phyloP scores from a whole-genome alignment of 1,140 invertebrate genomes.

The Druon quercuslanigerum region DNA sequence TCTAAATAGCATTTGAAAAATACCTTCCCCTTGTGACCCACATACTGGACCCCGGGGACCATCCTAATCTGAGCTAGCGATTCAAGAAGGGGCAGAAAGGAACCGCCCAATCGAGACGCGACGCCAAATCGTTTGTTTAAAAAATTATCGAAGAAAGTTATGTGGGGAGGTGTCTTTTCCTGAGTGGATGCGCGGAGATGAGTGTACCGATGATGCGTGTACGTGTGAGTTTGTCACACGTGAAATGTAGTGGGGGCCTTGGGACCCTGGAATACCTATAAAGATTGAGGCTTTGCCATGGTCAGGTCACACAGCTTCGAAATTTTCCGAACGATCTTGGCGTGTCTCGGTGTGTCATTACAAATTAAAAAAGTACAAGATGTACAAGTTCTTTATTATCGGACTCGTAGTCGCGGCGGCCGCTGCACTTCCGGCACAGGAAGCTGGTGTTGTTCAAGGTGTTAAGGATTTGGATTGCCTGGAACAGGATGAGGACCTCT shows the following conservation, averaged over 20 bases:
- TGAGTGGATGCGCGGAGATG: conserved; percentile 40
- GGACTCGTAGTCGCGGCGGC: conserved; percentile 62
- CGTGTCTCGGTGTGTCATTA: conserved; percentile 31
- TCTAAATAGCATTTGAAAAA: conserved; percentile 22
- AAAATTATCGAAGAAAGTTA: conserved; percentile 74
- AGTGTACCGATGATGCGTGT: conserved; percentile 49
- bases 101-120: conserved; percentile 52
- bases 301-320: conserved; percentile 70
- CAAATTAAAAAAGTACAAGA: conserved; percentile 41
- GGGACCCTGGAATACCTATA: conserved; percentile 67
- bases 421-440: conserved; percentile 59
- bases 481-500: conserved; percentile 71
- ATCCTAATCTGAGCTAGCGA: conserved; percentile 50
- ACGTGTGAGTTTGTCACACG: conserved; percentile 54
- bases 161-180: conserved; percentile 37
- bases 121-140: conserved; percentile 68
- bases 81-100: conserved; percentile 36
- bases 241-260: conserved; percentile 49
- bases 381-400: conserved; percentile 65
- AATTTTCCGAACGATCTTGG: conserved; percentile 65
- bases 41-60: conserved; percentile 47
- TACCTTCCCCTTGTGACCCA: conserved; percentile 53
- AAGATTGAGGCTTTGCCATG: conserved; percentile 70
- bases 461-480: conserved; percentile 62
- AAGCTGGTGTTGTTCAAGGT: conserved; percentile 32